Percentiles rank a stretch among this genome's conserved stretches.
phyloP scores from a whole-genome alignment of 2,113 vertebrate species.

The Phyllostomus discolor region DNA sequence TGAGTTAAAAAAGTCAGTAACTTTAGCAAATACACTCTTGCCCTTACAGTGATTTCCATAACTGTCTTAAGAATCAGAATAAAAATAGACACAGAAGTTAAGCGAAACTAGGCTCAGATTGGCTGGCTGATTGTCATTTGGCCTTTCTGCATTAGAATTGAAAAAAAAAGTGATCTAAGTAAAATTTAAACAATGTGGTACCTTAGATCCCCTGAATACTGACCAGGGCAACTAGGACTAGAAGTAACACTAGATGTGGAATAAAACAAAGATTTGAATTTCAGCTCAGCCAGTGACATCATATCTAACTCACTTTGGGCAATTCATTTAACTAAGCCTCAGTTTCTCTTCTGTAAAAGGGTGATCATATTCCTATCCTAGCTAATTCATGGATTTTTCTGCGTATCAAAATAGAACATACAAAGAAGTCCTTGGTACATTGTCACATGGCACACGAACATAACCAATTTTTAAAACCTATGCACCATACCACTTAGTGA shows the following conservation, averaged over 20 bases:
- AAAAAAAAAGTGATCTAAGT: not conserved
- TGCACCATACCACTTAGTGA: not conserved
- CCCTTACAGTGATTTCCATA: not conserved
- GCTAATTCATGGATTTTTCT: not conserved
- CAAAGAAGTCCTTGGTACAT: not conserved
- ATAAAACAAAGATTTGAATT: not conserved
- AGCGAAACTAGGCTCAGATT: not conserved
- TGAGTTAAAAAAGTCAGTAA: not conserved
- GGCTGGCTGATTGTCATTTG: not conserved
- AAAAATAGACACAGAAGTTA: not conserved
- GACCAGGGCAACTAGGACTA: not conserved
- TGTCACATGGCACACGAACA: not conserved
- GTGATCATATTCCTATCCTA: not conserved
- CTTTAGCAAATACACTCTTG: not conserved
- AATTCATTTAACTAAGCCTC: not conserved
- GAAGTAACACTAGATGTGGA: not conserved
- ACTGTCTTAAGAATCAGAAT: not conserved
- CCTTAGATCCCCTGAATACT: not conserved
- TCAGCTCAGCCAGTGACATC: not conserved
- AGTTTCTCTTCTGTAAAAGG: not conserved
- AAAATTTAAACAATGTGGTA: not conserved
- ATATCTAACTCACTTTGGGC: not conserved
- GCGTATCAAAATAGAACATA: not conserved
- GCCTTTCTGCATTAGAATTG: not conserved
- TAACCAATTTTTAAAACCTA: not conserved